Base-by-base conservation (phyloP, 2,888 invertebrate species). In the Mesoligia furuncula region DNA sequence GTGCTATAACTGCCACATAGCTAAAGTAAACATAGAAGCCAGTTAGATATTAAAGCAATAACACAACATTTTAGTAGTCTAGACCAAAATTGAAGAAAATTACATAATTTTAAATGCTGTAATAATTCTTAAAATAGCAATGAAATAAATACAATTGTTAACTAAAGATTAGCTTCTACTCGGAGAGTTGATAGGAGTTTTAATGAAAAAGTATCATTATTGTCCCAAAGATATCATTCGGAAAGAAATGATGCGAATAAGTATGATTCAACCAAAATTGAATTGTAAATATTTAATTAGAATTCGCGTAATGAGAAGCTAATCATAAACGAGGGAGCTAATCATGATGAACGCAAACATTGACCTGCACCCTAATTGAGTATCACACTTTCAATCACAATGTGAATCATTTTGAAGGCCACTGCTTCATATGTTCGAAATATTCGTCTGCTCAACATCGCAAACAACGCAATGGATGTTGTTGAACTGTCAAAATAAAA, bases 11-110 rank as follows among this genome's bases (percentile, higher is more conserved):
- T 66, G 69, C 68, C 39, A 59, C 64, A 76, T 65, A 74, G 24
- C 66, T 39, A 48, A 31, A 62, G 31, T 61, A 62, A 77, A 72
- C 72, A 72, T 71, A 27, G 54, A 45, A 72, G 17, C 24, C 73
- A 42, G 57, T 74, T 31, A 69, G 15, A 62, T 27, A 54, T 45
- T 45, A 36, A 69, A 66, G 51, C 24, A 11, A 31, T 75, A 67
- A 65, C 66, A 79, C 75, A 42, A 61, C 31, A 79, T 70, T 81
- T 79, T 74, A 77, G 64, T 69, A 69, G 65, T 39, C 62, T 20
- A 36, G 61, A 59, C 69, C 24, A 59, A 73, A 62, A 73, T 51
- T 75, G 2, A 80, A 82, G 76, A 86, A 84, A 86, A 76, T 79
- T 75, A 73, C 39, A 57, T 42, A 48, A 67, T 36, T 27, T 45